Conservation (phyloP, 2,888 invertebrate genomes). For the Sarcophaga rosellei region DNA sequence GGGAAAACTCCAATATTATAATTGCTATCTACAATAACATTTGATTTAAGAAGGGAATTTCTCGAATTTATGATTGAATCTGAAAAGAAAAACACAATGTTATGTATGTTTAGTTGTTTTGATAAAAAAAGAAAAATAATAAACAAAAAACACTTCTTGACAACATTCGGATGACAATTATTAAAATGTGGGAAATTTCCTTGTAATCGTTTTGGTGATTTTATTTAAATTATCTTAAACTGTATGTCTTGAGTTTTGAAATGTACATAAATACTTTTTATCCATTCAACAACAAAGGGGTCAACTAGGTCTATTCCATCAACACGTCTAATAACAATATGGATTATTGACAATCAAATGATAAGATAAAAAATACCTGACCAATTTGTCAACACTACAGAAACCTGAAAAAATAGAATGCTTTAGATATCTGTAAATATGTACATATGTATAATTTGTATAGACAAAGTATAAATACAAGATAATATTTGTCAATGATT, state of each 20-base stretch:
- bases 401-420: conserved; percentile 6
- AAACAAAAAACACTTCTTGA: not conserved
- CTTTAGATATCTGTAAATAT: not conserved
- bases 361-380: conserved; percentile 62
- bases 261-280: conserved; percentile 39
- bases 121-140: not conserved
- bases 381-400: conserved; percentile 18
- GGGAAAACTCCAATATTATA: not conserved
- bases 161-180: not conserved
- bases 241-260: conserved; percentile 17
- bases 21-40: not conserved
- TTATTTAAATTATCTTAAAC: conserved; percentile 7
- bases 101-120: not conserved
- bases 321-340: conserved; percentile 27
- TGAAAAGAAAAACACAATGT: not conserved
- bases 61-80: not conserved
- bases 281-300: conserved; percentile 26
- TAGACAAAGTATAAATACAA: not conserved
- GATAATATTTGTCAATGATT: not conserved
- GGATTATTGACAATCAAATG: not conserved
- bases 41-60: not conserved
- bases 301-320: conserved; percentile 33
- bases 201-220: not conserved
- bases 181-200: not conserved
- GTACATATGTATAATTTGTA: conserved; percentile 9